Evolutionary conservation across 2,888 invertebrate genomes (phyloP).

Genomic region (Anagyrus pseudococci): DNA sequence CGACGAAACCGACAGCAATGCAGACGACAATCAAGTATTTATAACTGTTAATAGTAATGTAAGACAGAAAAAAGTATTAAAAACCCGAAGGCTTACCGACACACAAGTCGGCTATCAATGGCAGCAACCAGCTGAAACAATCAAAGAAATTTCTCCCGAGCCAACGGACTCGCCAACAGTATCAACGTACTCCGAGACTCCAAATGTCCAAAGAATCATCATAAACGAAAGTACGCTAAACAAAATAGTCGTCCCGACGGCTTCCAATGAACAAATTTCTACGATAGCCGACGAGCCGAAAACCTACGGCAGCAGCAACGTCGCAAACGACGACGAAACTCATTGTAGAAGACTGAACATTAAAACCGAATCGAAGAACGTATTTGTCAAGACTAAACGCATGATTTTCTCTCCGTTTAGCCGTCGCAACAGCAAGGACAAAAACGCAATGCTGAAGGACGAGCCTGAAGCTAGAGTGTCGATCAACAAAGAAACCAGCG

Average conservation of each 20-base stretch:
- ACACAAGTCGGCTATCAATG: conserved; percentile 46
- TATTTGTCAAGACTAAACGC: conserved; percentile 81
- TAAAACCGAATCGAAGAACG: conserved; percentile 63
- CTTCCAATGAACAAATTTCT: conserved; percentile 35
- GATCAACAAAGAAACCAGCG: not conserved
- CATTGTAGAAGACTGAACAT: not conserved
- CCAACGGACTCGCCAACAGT: conserved; percentile 41
- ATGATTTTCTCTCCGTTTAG: conserved; percentile 78
- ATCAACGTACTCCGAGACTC: conserved; percentile 38
- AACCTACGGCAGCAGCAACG: not conserved
- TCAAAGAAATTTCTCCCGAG: conserved; percentile 14
- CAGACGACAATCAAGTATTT: conserved; percentile 42
- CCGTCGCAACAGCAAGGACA: conserved; percentile 60
- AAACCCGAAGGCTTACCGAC: conserved; percentile 50
- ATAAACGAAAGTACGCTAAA: conserved; percentile 52
- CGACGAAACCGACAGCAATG: conserved; percentile 16
- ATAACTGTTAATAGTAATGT: conserved; percentile 42
- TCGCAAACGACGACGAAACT: not conserved
- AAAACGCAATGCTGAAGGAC: conserved; percentile 20
- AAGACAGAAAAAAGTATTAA: conserved; percentile 45
- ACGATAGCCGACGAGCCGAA: conserved; percentile 1
- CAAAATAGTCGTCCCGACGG: conserved; percentile 53
- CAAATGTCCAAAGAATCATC: conserved; percentile 48
- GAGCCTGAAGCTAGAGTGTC: not conserved
- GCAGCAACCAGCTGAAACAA: conserved; percentile 30